Percentiles rank a stretch among this genome's conserved stretches.
These are phyloP conservation scores for Spizaetus ornatus DNA, from an alignment of 2,113 vertebrate genomes.

Conservation along the genomic window DNA sequence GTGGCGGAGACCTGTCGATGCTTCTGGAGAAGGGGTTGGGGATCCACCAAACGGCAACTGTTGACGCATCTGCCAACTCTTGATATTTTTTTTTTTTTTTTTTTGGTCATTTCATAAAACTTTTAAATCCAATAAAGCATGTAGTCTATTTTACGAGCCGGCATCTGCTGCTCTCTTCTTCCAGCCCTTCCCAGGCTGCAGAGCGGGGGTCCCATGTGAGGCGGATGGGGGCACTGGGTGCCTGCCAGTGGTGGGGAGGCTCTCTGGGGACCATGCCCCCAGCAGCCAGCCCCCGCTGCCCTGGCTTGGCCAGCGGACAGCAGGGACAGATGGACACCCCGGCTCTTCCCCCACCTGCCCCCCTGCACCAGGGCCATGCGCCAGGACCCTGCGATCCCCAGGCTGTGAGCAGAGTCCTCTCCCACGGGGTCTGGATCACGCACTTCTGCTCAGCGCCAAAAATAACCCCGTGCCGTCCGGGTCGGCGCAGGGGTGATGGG, in stretches of 20 bases:
- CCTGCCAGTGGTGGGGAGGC: fast-evolving
- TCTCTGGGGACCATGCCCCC: background rate
- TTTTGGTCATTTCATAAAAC: slow-evolving; percentile 69
- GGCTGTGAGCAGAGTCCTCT: background rate
- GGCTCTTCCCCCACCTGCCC: background rate
- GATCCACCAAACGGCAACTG: background rate
- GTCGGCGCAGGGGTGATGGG: background rate
- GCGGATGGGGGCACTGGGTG: fast-evolving
- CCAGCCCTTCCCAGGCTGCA: background rate
- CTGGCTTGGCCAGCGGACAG: background rate
- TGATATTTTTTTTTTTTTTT: background rate
- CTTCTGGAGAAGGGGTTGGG: background rate
- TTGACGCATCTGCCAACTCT: background rate
- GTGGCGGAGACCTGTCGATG: background rate
- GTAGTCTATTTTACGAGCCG: slow-evolving; percentile 53
- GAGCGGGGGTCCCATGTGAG: background rate
- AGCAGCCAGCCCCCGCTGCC: background rate
- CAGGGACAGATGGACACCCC: background rate
- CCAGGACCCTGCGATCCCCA: background rate
- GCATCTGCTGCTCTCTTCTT: background rate
- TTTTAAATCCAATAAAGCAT: slow-evolving; percentile 79
- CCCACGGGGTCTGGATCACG: fast-evolving
- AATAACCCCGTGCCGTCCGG: fast-evolving
- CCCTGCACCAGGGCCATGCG: no score
- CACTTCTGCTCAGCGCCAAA: background rate